Conservation (phyloP, 2,797 vertebrate species). For the Notolabrus celidotus region DNA sequence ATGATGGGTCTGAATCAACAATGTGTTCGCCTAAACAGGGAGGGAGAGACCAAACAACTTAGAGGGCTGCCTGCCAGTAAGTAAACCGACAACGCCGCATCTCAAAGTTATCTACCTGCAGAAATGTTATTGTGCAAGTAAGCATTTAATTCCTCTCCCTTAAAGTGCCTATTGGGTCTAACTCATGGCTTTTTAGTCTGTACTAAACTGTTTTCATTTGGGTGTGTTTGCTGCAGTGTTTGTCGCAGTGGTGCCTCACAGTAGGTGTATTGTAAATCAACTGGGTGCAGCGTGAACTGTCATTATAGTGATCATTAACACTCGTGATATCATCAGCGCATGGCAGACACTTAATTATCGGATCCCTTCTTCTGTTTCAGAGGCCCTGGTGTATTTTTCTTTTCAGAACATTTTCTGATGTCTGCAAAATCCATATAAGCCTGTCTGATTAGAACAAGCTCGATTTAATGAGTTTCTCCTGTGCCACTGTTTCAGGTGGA, state of each 20-base stretch:
- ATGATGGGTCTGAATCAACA: constrained; percentile 90
- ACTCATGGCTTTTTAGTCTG: constrained; percentile 69
- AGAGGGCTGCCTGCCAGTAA: constrained; percentile 81
- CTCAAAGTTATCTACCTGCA: constrained; percentile 77
- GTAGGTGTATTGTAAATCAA: constrained; percentile 83
- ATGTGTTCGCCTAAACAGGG: constrained; percentile 88
- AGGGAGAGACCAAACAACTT: constrained; percentile 86
- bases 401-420: constrained; percentile 83
- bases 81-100: constrained; percentile 74
- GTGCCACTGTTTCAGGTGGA: constrained; percentile 81
- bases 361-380: constrained; percentile 80
- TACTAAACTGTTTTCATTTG: constrained; percentile 64
- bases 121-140: constrained; percentile 62
- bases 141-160: constrained; percentile 68
- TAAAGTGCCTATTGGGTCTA: constrained; percentile 56
- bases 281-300: constrained; percentile 83
- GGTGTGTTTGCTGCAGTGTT: constrained; percentile 72
- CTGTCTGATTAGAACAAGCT: constrained; percentile 85
- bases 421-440: constrained; percentile 84
- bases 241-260: constrained; percentile 79
- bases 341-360: constrained; percentile 85
- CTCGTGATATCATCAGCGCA: constrained; percentile 84
- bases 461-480: constrained; percentile 83
- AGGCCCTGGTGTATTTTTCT: constrained; percentile 80
- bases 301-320: constrained; percentile 87